Evolutionary conservation across 1,140 invertebrate genomes (phyloP).

Genomic region (Pogonomyrmex californicus): DNA sequence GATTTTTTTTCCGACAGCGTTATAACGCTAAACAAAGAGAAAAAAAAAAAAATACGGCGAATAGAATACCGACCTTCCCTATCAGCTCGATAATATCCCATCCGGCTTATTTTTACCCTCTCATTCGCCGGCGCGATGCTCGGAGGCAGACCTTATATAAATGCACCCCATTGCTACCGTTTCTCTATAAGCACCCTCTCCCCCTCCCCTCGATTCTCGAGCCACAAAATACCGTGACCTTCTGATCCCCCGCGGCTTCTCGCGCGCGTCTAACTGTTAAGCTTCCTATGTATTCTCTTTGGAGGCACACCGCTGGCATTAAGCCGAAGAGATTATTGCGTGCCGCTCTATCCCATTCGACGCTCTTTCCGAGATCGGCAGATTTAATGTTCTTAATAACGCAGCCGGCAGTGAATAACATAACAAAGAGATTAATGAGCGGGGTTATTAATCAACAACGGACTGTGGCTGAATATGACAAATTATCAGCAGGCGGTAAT

Average conservation of each 20-base stretch:
- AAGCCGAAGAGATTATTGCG: slow-evolving; percentile 61
- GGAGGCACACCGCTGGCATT: slow-evolving; percentile 38
- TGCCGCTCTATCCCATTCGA: slow-evolving; percentile 14
- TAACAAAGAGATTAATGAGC: slow-evolving; percentile 22
- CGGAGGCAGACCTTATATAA: slow-evolving; percentile 70
- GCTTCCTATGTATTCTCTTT: slow-evolving; percentile 52
- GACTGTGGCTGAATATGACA: background rate
- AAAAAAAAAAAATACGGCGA: slow-evolving; percentile 17
- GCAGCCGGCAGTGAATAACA: slow-evolving; percentile 24
- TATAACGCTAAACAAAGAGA: background rate
- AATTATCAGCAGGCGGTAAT: slow-evolving; percentile 13
- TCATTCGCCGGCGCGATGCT: slow-evolving; percentile 19
- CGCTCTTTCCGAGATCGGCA: slow-evolving; percentile 1
- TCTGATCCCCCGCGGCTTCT: slow-evolving; percentile 50
- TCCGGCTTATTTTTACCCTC: slow-evolving; percentile 73
- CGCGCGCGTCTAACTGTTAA: slow-evolving; percentile 53
- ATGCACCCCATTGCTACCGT: slow-evolving; percentile 74
- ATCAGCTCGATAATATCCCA: slow-evolving; percentile 67
- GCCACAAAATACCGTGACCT: slow-evolving; percentile 62
- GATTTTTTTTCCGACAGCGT: background rate
- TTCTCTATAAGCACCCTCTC: background rate
- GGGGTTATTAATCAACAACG: slow-evolving; percentile 20
- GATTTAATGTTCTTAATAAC: slow-evolving; percentile 56
- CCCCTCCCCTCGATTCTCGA: slow-evolving; percentile 4
- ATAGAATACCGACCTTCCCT: slow-evolving; percentile 41